Evolutionary conservation across 1,140 invertebrate genomes (phyloP).

Genomic region (Camponotus pennsylvanicus): DNA sequence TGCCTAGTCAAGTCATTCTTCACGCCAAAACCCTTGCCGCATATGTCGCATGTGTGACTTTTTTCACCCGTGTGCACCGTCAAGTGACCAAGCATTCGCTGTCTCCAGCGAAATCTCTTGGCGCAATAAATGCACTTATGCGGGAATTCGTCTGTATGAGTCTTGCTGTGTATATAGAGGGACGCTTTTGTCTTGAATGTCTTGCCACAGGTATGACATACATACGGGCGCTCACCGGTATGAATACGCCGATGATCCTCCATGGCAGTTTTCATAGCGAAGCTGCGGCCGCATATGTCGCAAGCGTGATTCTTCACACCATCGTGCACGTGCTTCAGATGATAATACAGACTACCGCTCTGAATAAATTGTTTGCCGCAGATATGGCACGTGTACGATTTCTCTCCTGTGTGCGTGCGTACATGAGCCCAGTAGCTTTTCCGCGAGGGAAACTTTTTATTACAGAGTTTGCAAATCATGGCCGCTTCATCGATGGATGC

Average conservation of each 20-base stretch:
- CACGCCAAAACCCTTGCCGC: constrained; percentile 86
- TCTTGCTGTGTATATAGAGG: constrained; percentile 87
- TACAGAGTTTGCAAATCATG: constrained; percentile 54
- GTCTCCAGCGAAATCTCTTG: constrained; percentile 85
- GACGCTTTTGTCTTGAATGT: constrained; percentile 86
- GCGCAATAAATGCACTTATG: constrained; percentile 85
- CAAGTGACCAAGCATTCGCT: constrained; percentile 85
- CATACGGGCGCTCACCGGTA: constrained; percentile 88
- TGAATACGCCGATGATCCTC: constrained; percentile 90
- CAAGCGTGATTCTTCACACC: constrained; percentile 84
- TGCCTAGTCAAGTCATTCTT: constrained; percentile 86
- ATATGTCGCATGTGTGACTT: constrained; percentile 85
- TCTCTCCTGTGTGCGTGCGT: constrained; percentile 59
- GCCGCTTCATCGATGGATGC: neutral
- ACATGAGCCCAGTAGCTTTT: constrained; percentile 60
- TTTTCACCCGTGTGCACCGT: constrained; percentile 85
- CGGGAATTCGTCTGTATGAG: constrained; percentile 85
- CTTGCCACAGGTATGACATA: constrained; percentile 89
- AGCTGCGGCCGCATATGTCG: constrained; percentile 82
- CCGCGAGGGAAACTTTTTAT: constrained; percentile 70
- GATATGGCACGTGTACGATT: constrained; percentile 64
- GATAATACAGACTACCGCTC: constrained; percentile 64
- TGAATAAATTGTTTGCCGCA: constrained; percentile 71
- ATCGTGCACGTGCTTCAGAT: constrained; percentile 69
- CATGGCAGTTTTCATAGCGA: constrained; percentile 86